A percentile compares a stretch with the other conserved stretches of the same genome.
These are phyloP conservation scores for Amphimallon solstitiale DNA, from an alignment of 2,888 invertebrate genomes.

Conservation along the genomic window DNA sequence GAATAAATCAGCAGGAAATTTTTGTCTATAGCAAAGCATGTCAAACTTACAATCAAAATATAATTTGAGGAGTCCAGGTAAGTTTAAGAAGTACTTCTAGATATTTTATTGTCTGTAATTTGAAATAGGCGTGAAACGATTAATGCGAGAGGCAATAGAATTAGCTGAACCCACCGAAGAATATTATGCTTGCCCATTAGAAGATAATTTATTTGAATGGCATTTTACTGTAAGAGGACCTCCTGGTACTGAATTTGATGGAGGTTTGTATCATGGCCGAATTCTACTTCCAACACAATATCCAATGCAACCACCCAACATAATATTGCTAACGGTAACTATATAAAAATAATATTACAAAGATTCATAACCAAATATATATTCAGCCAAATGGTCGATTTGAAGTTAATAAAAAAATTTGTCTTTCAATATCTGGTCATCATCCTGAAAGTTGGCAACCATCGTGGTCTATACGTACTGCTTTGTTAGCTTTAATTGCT, in stretches of 20 bases:
- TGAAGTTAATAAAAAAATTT: slow-evolving; percentile 93
- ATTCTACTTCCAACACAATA: slow-evolving; percentile 93
- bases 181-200: slow-evolving; percentile 88
- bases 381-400: slow-evolving; percentile 90
- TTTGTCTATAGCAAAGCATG: slow-evolving; percentile 53
- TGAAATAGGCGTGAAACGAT: slow-evolving; percentile 84
- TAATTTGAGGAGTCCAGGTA: slow-evolving; percentile 72
- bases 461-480: slow-evolving; percentile 95
- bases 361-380: too few species aligned
- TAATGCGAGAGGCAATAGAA: slow-evolving; percentile 93
- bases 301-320: slow-evolving; percentile 97
- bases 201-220: slow-evolving; percentile 97
- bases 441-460: slow-evolving; percentile 99
- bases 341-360: background rate
- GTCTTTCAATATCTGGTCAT: slow-evolving; percentile 93
- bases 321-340: slow-evolving; percentile 86
- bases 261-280: slow-evolving; percentile 91
- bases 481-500: slow-evolving; percentile 89
- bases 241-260: slow-evolving; percentile 86
- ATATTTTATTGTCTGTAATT: slow-evolving; percentile 41
- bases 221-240: slow-evolving; percentile 96
- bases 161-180: slow-evolving; percentile 87
- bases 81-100: slow-evolving; percentile 41
- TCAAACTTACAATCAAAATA: slow-evolving; percentile 67
- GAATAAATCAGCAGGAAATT: slow-evolving; percentile 29